These are phyloP conservation scores for Perca flavescens DNA, from an alignment of 2,113 vertebrate species.

Conservation along the genomic window DNA sequence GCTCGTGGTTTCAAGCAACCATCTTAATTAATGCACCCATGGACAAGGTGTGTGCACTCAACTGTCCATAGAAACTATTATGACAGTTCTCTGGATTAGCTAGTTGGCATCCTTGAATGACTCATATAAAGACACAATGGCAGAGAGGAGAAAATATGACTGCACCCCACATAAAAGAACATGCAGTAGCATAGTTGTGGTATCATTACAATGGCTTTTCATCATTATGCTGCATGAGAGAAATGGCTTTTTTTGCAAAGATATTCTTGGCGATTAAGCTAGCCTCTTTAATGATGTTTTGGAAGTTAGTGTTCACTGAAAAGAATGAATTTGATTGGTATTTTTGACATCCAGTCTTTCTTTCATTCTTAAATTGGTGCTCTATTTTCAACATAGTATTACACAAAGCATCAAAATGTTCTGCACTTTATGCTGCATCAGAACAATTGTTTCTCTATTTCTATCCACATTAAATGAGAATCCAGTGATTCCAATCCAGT, in stretches of 20 bases:
- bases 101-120: constrained; percentile 75
- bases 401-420: constrained; percentile 31
- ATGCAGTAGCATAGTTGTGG: constrained; percentile 45
- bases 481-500: not conserved
- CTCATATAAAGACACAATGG: constrained; percentile 65
- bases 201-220: constrained; percentile 74
- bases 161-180: constrained; percentile 54
- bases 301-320: constrained; percentile 68
- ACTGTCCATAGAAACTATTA: constrained; percentile 55
- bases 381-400: constrained; percentile 29
- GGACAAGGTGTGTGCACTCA: constrained; percentile 62
- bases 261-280: constrained; percentile 70
- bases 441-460: constrained; percentile 20
- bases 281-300: constrained; percentile 82
- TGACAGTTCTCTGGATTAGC: constrained; percentile 57
- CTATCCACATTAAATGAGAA: constrained; percentile 1
- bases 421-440: constrained; percentile 17
- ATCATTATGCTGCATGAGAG: constrained; percentile 73
- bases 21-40: constrained; percentile 69
- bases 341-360: constrained; percentile 60
- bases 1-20: constrained; percentile 67
- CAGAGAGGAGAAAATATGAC: constrained; percentile 44
- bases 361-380: constrained; percentile 51
- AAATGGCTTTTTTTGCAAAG: constrained; percentile 46
- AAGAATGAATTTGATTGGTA: constrained; percentile 79